Percentiles rank a stretch among this genome's conserved stretches.
phyloP scores from a whole-genome alignment of 2,797 vertebrate genomes.

The Sebastes melanostomus region DNA sequence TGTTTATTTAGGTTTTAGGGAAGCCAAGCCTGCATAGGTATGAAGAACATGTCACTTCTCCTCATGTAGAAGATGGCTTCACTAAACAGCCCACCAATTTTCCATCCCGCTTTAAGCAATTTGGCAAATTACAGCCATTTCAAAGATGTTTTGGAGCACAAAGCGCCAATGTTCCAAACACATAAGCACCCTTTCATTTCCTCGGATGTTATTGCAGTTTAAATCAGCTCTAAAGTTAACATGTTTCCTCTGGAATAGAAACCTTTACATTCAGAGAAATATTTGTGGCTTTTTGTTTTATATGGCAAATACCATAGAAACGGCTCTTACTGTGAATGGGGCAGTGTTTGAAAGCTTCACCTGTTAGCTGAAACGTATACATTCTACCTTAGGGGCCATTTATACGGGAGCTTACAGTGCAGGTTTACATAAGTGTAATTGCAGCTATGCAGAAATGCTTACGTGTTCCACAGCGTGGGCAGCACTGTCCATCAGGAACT shows the following conservation, averaged over 20 bases:
- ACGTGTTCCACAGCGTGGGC: constrained; percentile 93
- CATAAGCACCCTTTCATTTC: constrained; percentile 66
- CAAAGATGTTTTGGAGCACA: constrained; percentile 68
- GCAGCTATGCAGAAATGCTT: constrained; percentile 71
- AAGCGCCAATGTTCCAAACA: constrained; percentile 69
- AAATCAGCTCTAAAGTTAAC: constrained; percentile 62
- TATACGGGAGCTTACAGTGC: neutral
- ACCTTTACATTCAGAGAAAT: constrained; percentile 48
- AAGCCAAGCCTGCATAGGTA: constrained; percentile 46
- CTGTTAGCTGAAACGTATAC: constrained; percentile 23
- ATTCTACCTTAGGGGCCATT: constrained; percentile 1
- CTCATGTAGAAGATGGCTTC: constrained; percentile 51
- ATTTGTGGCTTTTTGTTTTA: constrained; percentile 61
- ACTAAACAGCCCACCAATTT: constrained; percentile 64
- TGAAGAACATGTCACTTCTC: constrained; percentile 62
- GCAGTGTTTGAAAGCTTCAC: constrained; percentile 20
- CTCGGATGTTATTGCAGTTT: constrained; percentile 50
- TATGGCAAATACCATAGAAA: constrained; percentile 44
- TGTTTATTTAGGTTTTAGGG: constrained; percentile 66
- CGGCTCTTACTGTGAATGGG: constrained; percentile 30
- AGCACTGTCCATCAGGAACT: constrained; percentile 97
- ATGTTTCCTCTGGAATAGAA: constrained; percentile 47
- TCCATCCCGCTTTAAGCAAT: constrained; percentile 71
- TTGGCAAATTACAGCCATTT: constrained; percentile 74
- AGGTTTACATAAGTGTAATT: constrained; percentile 13